Evolutionary conservation across 2,888 invertebrate genomes (phyloP), one percentile per base, ranked within the genome.

Genomic region (Dusona sp.): DNA sequence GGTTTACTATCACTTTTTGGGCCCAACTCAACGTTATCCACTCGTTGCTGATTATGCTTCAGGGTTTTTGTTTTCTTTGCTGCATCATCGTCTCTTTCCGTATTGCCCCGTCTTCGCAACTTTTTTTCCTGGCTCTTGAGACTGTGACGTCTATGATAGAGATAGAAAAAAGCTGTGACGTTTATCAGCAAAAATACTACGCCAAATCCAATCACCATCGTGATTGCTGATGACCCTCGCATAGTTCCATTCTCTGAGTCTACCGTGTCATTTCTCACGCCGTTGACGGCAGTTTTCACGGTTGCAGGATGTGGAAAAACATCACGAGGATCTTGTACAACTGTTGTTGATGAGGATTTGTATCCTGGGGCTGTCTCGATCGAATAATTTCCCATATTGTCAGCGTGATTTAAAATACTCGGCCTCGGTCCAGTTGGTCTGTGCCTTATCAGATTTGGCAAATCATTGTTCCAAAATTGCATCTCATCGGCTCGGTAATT

Each of bases 401-500:
- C 93, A 38, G 91, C 90, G 45, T 90, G 90, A 86, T 91, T 90
- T 57, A 92, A 90, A 84, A 92, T 89, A 25, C 88, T 85, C 36
- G 93, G 93, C 72, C 92, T 91, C 19, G 90, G 91, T 38, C 91
- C 90, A 42, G 88, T 90, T 79, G 92, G 91, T 48, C 90, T 90
- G 89, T 94, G 95, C 88, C 94, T 95, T 90, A 96, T 96, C 91
- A 97, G 95, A 88, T 96, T 96, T 0, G 98, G 98, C 72, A 99
- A 95, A 61, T 96, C 96, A 79, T 98, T 96, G 89, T 97, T 96
- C 99, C 99, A 99, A 92, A 97, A 98, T 68, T 96, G 96, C 91
- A 98, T 96, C 91, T 97, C 97, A 87, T 96, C 96, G 8, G 96
- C 95, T 61, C 98, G 96, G 94, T 98, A 99, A 89, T 97, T 96